These are phyloP conservation scores for Somateria mollissima DNA, from an alignment of 2,797 vertebrate species.

Conservation along the genomic window DNA sequence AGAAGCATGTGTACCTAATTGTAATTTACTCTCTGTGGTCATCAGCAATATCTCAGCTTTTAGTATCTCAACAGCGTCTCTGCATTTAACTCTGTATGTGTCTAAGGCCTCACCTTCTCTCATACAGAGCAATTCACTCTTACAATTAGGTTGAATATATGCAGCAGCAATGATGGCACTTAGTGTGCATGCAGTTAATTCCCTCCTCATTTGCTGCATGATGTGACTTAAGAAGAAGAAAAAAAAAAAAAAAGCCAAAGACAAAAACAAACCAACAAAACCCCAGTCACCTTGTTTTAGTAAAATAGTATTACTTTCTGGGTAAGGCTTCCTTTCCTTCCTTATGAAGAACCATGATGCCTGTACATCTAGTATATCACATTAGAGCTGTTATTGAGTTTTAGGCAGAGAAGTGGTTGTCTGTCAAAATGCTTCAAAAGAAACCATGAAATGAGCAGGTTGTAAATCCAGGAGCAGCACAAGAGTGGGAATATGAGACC, in stretches of 20 bases:
- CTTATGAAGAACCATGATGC: background rate
- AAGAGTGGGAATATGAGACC: background rate
- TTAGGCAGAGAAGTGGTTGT: background rate
- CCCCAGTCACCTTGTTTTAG: background rate
- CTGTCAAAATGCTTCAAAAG: background rate
- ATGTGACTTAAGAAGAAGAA: background rate
- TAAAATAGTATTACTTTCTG: background rate
- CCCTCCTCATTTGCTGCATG: background rate
- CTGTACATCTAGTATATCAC: background rate
- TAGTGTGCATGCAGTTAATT: background rate
- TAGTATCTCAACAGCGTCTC: background rate
- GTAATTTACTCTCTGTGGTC: slow-evolving; percentile 18
- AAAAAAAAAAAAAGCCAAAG: background rate
- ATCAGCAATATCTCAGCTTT: slow-evolving; percentile 17
- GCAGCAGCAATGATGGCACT: background rate
- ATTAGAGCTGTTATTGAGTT: background rate
- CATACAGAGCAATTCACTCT: background rate
- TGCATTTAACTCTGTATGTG: background rate
- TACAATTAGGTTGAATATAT: background rate
- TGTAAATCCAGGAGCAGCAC: background rate
- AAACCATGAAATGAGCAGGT: background rate
- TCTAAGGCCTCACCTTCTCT: background rate
- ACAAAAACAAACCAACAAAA: background rate
- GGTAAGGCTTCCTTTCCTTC: background rate
- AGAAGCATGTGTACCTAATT: slow-evolving; percentile 36